These are phyloP conservation scores for Zoanthus sansibaricus DNA, from an alignment of 92 coral and sea anemone species.

Conservation along the genomic window DNA sequence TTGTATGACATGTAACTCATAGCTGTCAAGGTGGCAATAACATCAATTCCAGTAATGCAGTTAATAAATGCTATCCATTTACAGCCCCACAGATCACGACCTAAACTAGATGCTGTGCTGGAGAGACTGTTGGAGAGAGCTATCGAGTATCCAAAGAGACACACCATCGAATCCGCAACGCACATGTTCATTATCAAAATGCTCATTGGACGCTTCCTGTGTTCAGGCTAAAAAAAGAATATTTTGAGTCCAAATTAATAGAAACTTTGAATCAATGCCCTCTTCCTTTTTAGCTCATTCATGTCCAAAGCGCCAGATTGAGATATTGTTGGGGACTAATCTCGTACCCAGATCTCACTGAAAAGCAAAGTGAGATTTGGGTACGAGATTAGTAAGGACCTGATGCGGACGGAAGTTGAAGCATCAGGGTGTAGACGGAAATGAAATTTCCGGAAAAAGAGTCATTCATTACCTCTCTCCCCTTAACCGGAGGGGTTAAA, in stretches of 20 bases:
- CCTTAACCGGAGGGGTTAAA: too few species aligned
- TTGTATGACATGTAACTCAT: slow-evolving; percentile 50
- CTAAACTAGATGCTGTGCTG: neutral
- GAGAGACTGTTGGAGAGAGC: neutral
- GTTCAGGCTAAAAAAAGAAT: slow-evolving; percentile 21
- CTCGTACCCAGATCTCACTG: too few species aligned
- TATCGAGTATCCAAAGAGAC: slow-evolving; percentile 8
- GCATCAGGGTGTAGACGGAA: too few species aligned
- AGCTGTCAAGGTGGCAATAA: slow-evolving; percentile 51
- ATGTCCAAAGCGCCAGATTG: too few species aligned
- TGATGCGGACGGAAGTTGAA: too few species aligned
- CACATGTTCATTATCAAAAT: slow-evolving; percentile 23
- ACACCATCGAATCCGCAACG: slow-evolving; percentile 17
- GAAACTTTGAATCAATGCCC: neutral
- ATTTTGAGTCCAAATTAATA: neutral
- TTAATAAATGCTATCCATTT: slow-evolving; percentile 20
- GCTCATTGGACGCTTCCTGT: slow-evolving; percentile 19
- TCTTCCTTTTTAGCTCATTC: too few species aligned
- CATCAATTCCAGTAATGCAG: slow-evolving; percentile 53
- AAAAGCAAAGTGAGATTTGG: too few species aligned
- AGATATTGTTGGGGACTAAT: too few species aligned
- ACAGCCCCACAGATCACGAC: neutral
- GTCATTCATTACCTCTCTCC: too few species aligned
- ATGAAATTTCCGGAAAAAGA: too few species aligned
- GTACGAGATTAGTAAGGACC: too few species aligned